Evolutionary conservation across 2,797 vertebrate genomes (phyloP).

Genomic region (Bufotes viridis): DNA sequence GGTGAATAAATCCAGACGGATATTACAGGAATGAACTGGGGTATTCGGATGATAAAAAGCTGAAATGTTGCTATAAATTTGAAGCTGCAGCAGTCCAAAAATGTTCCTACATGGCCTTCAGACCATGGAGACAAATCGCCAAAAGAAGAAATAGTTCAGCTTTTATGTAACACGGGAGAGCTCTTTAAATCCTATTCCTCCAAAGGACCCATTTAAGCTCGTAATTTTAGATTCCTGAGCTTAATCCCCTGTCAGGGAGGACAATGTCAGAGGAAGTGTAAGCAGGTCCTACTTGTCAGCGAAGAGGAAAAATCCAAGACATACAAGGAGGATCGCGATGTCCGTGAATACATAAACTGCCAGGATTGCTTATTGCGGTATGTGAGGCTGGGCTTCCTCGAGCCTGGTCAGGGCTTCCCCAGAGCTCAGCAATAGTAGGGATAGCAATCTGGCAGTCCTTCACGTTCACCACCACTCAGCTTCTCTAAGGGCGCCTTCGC

Average conservation of each 20-base stretch:
- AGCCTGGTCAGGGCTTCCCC: no score
- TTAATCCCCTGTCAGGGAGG: neutral
- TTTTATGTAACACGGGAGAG: neutral
- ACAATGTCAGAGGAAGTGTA: neutral
- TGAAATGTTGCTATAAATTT: neutral
- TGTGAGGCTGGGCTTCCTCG: neutral
- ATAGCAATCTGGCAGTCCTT: no score
- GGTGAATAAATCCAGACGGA: neutral
- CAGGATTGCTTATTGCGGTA: neutral
- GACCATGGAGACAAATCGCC: neutral
- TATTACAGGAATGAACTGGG: neutral
- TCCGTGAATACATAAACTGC: neutral
- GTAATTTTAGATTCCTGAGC: neutral
- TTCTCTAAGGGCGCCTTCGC: no score
- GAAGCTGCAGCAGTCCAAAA: neutral
- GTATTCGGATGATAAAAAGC: neutral
- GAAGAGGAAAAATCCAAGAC: neutral
- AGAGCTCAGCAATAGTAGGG: no score
- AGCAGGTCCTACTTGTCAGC: neutral
- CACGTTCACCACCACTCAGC: no score
- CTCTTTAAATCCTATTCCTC: slow-evolving; percentile 7
- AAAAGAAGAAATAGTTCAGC: neutral
- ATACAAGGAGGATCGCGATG: neutral
- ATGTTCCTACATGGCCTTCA: neutral
- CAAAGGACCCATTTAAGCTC: neutral